phyloP scores from a whole-genome alignment of 2,113 vertebrate species.

The Apistogramma diplotaenia region DNA sequence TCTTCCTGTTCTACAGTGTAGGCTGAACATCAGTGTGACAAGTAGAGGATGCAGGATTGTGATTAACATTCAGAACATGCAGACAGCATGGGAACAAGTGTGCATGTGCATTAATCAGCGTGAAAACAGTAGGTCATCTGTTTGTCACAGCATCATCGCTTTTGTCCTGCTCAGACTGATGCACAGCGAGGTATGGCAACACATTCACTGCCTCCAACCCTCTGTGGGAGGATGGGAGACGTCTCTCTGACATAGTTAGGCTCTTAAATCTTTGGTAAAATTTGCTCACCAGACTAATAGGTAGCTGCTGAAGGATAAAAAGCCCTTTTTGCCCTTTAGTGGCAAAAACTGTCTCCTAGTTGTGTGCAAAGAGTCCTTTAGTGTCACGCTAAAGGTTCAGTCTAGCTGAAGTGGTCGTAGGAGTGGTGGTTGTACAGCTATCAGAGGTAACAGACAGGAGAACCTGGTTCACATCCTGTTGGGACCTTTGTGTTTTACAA shows the following conservation, averaged over 20 bases:
- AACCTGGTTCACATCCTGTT: too few species aligned
- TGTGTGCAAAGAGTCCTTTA: not conserved
- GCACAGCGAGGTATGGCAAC: not conserved
- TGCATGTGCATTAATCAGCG: constrained; percentile 13
- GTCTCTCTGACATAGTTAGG: not conserved
- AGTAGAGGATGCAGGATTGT: not conserved
- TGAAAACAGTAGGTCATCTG: constrained; percentile 6
- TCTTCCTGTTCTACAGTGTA: not conserved
- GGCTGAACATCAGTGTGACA: not conserved
- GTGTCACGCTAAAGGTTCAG: too few species aligned
- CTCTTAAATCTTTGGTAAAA: not conserved
- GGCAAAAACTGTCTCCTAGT: not conserved
- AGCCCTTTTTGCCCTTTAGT: not conserved
- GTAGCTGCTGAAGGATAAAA: not conserved
- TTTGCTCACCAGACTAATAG: not conserved
- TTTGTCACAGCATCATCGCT: not conserved
- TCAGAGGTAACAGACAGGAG: too few species aligned
- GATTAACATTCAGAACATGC: constrained; percentile 35
- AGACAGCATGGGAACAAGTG: constrained; percentile 28
- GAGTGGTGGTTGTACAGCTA: too few species aligned
- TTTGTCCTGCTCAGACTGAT: constrained; percentile 27
- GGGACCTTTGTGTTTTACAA: not conserved
- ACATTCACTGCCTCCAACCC: not conserved
- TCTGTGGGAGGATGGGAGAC: not conserved
- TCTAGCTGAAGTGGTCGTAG: too few species aligned